Percentiles rank a stretch among this genome's conserved stretches.
phyloP scores from a whole-genome alignment of 2,888 invertebrate species.

The Leptinotarsa haldemani region DNA sequence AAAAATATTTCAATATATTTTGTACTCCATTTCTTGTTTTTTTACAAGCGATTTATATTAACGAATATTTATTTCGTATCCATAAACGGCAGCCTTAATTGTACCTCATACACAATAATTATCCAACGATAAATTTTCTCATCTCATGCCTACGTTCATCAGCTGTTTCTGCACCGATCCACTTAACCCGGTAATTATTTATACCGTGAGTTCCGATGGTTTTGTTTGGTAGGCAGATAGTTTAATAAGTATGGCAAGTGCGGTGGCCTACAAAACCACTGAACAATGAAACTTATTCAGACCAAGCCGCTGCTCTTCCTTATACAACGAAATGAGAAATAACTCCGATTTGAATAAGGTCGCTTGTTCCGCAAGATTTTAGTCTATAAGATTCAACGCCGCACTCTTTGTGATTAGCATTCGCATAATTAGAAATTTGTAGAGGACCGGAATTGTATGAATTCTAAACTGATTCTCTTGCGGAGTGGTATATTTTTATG shows the following conservation, averaged over 20 bases:
- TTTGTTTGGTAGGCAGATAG: conserved; percentile 13
- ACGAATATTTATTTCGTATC: no score
- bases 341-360: conserved; percentile 3
- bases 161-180: conserved; percentile 4
- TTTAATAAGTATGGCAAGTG: conserved; percentile 16
- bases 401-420: no score
- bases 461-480: no score
- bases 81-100: no score
- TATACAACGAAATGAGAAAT: conserved; percentile 12
- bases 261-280: conserved; percentile 22
- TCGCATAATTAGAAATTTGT: no score
- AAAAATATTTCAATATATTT: no score
- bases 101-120: not conserved
- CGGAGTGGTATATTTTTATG: no score
- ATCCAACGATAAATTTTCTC: not conserved
- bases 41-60: no score
- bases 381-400: not conserved
- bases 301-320: conserved; percentile 1
- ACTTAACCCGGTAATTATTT: conserved; percentile 3
- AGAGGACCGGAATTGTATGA: no score
- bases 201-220: not conserved
- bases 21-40: no score
- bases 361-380: conserved; percentile 5
- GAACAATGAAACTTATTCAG: conserved; percentile 25
- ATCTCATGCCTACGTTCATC: not conserved